Percentiles rank a stretch among this genome's conserved stretches.
These are phyloP conservation scores for Seira ritae DNA, from an alignment of 2,888 invertebrate species.

Conservation along the genomic window DNA sequence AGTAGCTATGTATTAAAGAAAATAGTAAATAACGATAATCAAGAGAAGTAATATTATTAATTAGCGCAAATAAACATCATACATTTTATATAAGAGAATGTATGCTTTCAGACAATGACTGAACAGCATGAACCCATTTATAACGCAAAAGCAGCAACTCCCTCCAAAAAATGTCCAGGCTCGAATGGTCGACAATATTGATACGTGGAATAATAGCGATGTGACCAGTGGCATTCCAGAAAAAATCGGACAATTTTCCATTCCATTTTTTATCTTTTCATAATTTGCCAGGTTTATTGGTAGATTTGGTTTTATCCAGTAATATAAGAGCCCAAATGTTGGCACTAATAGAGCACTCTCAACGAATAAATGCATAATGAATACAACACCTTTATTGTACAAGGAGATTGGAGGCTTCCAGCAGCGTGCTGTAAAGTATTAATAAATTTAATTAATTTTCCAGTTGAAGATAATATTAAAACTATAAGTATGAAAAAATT, in stretches of 20 bases:
- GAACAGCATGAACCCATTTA: conserved; percentile 35
- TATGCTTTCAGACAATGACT: conserved; percentile 33
- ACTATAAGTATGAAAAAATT: no score
- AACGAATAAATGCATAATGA: conserved; percentile 29
- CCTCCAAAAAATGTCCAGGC: conserved; percentile 39
- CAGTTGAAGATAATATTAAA: no score
- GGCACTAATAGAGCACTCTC: neutral
- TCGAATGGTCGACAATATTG: neutral
- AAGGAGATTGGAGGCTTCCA: neutral
- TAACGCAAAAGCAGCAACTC: conserved; percentile 36
- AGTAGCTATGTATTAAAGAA: no score
- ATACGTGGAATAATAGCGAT: no score
- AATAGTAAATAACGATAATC: no score
- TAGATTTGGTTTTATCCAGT: conserved; percentile 18
- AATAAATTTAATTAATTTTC: no score
- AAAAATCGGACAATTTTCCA: neutral
- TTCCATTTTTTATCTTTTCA: neutral
- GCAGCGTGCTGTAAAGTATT: neutral
- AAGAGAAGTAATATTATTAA: no score
- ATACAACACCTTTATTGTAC: conserved; percentile 11
- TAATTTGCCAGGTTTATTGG: conserved; percentile 7
- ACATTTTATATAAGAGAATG: neutral
- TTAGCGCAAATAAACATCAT: no score
- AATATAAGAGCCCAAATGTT: conserved; percentile 21
- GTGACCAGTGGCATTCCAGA: no score